phyloP scores from a whole-genome alignment of 1,140 invertebrate genomes.

The Branchinecta lynchi region DNA sequence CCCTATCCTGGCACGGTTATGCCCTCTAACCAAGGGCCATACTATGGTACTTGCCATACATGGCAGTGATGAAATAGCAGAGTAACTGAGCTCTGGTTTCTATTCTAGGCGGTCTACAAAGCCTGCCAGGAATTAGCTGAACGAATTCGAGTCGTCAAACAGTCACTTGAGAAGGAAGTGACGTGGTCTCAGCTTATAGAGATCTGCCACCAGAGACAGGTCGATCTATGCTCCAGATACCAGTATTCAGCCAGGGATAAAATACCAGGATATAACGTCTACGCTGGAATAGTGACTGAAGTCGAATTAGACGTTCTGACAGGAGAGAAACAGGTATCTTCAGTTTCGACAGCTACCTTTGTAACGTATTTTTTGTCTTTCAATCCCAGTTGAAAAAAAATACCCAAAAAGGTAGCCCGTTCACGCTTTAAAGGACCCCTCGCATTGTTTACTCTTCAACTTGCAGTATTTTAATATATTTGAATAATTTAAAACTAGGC shows the following conservation, averaged over 20 bases:
- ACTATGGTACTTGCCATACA: too few species aligned
- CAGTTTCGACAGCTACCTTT: too few species aligned
- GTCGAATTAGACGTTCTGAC: slow-evolving; percentile 15
- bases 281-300: slow-evolving; percentile 13
- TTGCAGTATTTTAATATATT: too few species aligned
- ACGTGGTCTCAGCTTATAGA: not conserved
- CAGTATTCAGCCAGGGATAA: not conserved
- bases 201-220: not conserved
- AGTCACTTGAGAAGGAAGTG: not conserved
- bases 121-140: not conserved
- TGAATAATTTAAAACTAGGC: too few species aligned
- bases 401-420: too few species aligned
- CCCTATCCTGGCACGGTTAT: too few species aligned
- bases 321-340: slow-evolving; percentile 11
- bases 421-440: too few species aligned
- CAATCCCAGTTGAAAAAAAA: too few species aligned
- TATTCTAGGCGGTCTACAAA: not conserved
- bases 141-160: not conserved
- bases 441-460: too few species aligned
- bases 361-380: too few species aligned
- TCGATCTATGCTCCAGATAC: not conserved
- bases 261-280: not conserved
- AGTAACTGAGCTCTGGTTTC: not conserved
- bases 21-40: too few species aligned
- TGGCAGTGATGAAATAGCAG: too few species aligned